Percentiles rank a stretch among this genome's conserved stretches.
Conservation (phyloP, 2,888 invertebrate genomes). For the Taphrorychus bicolor region DNA sequence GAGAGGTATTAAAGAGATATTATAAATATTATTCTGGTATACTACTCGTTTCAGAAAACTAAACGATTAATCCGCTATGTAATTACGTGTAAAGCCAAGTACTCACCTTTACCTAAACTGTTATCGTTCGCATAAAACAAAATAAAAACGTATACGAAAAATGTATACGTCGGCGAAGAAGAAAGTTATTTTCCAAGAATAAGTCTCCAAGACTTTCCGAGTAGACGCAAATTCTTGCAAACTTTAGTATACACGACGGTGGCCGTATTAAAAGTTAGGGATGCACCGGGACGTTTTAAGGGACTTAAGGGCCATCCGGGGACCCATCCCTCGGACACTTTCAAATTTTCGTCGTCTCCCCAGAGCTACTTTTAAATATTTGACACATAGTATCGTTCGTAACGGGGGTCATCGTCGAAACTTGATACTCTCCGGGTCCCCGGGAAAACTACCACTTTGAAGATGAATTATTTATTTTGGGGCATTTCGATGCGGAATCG, state of each 20-base stretch:
- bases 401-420: slow-evolving; percentile 59
- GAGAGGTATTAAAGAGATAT: no score
- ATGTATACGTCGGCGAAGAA: not conserved
- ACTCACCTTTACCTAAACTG: not conserved
- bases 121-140: not conserved
- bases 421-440: slow-evolving; percentile 52
- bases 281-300: slow-evolving; percentile 44
- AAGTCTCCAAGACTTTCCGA: slow-evolving; percentile 31
- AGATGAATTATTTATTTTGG: slow-evolving; percentile 42
- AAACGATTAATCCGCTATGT: no score
- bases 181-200: slow-evolving; percentile 25
- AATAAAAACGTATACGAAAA: not conserved
- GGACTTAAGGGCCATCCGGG: slow-evolving; percentile 51
- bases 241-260: slow-evolving; percentile 37
- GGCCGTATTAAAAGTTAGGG: slow-evolving; percentile 45
- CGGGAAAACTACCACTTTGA: slow-evolving; percentile 30
- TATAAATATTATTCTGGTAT: no score
- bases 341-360: slow-evolving; percentile 60
- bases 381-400: slow-evolving; percentile 60
- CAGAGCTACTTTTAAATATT: slow-evolving; percentile 61
- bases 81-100: no score
- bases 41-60: no score
- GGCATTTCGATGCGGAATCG: slow-evolving; percentile 34
- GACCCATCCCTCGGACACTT: slow-evolving; percentile 61
- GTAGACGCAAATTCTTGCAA: slow-evolving; percentile 38